Evolutionary conservation across 1,140 invertebrate genomes (phyloP), one percentile per base, ranked within the genome.

Genomic region (Coptotermes formosanus): DNA sequence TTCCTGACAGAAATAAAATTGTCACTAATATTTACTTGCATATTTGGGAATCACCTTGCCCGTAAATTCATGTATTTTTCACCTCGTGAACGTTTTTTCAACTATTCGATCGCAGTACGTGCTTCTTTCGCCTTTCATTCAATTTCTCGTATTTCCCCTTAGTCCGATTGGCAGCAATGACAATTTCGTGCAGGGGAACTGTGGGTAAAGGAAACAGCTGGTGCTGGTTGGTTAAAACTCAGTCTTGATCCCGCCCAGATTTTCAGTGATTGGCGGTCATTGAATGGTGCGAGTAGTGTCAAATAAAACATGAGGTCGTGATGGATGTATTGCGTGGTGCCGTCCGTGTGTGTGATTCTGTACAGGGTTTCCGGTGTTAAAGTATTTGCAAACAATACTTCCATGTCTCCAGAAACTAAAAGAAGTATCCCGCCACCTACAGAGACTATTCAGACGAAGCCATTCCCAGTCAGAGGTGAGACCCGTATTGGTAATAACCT

Each of bases 361-460:
- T 45, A 86, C 48, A 55, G 55, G 32, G 44, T 82, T 86, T 82
- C 69, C n/a, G 48, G 55, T 48, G 69, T 82, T 32, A 48, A 75
- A 52, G 55, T 81, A 86, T 86, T 69, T 75, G 69, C 85, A n/a
- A n/a, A 30, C 21, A 64, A 52, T 32, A 21, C 45, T 84, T 86
- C 86, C 82, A 87, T 87, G 87, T 87, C 86, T 82, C 87, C 87
- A 69, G 87, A 87, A 83, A 87, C 86, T 23, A 87, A 83, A 59
- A 85, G 84, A 55, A 87, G 87, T 48, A 85, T 87, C 75, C 87
- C 87, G 43, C 87, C 83, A 52, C 83, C 87, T 23, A 87, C 86
- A 25, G 95, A 96, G 89, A 96, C 96, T 25, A 95, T 96, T 83
- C 96, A 96, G 92, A 97, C 96, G 19, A 97, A 97, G 91, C 96